A percentile compares a stretch with the other conserved stretches of the same genome.
Conservation (phyloP, 2,797 vertebrate species). For the Leucoraja ocellata region DNA sequence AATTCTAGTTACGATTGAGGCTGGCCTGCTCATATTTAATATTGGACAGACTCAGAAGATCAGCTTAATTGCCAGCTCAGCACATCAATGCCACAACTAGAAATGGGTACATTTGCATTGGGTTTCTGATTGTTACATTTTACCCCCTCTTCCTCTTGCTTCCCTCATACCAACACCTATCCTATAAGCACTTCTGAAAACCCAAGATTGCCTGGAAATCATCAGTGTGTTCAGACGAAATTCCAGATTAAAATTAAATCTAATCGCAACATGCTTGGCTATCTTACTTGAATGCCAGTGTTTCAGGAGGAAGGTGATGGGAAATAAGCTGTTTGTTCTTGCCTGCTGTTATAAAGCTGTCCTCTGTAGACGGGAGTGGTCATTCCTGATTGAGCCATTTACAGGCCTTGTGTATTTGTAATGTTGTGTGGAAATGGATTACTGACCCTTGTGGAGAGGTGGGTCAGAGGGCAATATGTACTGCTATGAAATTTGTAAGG, state of each 20-base stretch:
- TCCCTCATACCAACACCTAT: background rate
- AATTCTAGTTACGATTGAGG: background rate
- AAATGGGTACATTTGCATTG: background rate
- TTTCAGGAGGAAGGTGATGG: background rate
- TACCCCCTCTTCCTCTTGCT: background rate
- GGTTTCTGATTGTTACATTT: background rate
- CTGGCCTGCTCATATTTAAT: background rate
- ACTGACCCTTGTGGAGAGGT: slow-evolving; percentile 56
- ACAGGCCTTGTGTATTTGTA: slow-evolving; percentile 62
- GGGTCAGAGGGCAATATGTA: slow-evolving; percentile 50
- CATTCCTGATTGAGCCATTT: slow-evolving; percentile 44
- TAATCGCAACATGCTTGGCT: background rate
- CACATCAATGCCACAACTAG: background rate
- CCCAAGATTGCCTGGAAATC: background rate
- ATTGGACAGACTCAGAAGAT: background rate
- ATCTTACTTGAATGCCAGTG: background rate
- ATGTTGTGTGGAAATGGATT: slow-evolving; percentile 62
- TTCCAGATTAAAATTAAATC: background rate
- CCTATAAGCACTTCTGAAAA: no score
- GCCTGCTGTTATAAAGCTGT: slow-evolving; percentile 64
- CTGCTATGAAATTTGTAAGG: slow-evolving; percentile 46
- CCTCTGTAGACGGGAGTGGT: slow-evolving; percentile 52
- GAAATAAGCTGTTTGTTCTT: slow-evolving; percentile 55
- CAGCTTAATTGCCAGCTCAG: background rate
- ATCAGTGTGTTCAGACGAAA: background rate